A percentile compares a stretch with the other conserved stretches of the same genome.
These are phyloP conservation scores for Botia almorhae DNA, from an alignment of 2,797 vertebrate genomes.

Conservation along the genomic window DNA sequence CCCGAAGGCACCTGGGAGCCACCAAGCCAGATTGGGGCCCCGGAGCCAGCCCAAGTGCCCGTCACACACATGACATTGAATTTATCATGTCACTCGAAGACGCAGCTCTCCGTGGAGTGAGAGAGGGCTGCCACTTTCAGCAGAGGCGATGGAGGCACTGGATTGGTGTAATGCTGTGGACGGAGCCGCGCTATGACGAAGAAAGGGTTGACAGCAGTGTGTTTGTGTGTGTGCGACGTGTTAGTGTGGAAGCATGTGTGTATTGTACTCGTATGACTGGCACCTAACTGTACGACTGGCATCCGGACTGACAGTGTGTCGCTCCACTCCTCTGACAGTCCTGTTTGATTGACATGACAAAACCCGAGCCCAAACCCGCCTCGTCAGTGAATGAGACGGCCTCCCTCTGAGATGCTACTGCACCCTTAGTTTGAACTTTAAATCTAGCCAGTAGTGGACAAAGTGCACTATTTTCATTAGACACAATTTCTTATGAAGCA, in stretches of 20 bases:
- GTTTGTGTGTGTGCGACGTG: constrained; percentile 24
- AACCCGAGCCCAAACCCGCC: constrained; percentile 59
- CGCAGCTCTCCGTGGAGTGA: constrained; percentile 63
- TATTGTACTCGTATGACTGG: constrained; percentile 73
- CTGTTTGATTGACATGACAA: constrained; percentile 67
- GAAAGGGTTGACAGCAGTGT: constrained; percentile 37
- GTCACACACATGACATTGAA: constrained; percentile 84
- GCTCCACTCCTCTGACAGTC: constrained; percentile 74
- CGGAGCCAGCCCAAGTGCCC: constrained; percentile 77
- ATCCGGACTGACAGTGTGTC: constrained; percentile 86
- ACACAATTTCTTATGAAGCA: not conserved
- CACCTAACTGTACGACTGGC: constrained; percentile 81
- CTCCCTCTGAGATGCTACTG: constrained; percentile 13
- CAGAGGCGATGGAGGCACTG: constrained; percentile 77
- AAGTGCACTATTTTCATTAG: constrained; percentile 11
- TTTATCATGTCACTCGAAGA: constrained; percentile 80
- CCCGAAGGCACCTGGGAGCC: constrained; percentile 80
- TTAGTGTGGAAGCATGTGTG: constrained; percentile 28
- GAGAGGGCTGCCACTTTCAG: constrained; percentile 85
- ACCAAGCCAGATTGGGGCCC: constrained; percentile 69
- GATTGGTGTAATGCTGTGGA: constrained; percentile 67
- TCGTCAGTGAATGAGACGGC: constrained; percentile 19
- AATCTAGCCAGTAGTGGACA: constrained; percentile 18
- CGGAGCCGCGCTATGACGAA: constrained; percentile 72
- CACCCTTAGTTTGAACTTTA: constrained; percentile 22